Conservation (phyloP, 2,797 vertebrate species). For the Echiichthys vipera region DNA sequence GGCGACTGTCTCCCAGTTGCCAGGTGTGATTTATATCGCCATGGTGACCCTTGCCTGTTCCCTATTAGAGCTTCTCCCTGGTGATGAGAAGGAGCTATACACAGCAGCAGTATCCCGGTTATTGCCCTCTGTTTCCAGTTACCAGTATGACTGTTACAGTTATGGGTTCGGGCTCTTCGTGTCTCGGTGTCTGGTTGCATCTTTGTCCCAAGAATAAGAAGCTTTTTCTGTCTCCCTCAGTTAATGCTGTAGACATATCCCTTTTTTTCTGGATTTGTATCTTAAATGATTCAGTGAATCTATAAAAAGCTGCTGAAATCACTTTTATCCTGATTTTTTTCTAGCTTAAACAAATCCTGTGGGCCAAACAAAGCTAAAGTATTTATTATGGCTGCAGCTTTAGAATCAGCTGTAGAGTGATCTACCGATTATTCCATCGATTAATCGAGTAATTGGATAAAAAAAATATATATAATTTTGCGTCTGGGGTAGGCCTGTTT, state of each 20-base stretch:
- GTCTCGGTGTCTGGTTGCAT: slow-evolving; percentile 12
- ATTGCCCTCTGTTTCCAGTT: slow-evolving; percentile 47
- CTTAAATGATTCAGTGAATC: slow-evolving; percentile 7
- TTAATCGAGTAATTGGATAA: no score
- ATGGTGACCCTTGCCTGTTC: slow-evolving; percentile 79
- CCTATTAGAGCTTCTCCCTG: slow-evolving; percentile 69
- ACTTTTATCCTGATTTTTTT: slow-evolving; percentile 18
- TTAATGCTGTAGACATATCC: slow-evolving; percentile 4
- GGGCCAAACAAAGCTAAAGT: slow-evolving; percentile 37
- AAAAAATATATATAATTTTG: no score
- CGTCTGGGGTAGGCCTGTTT: no score
- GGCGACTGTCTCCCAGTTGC: slow-evolving; percentile 77
- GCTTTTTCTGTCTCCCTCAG: neutral
- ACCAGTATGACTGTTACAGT: slow-evolving; percentile 34
- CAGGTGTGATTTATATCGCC: slow-evolving; percentile 82
- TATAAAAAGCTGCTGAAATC: slow-evolving; percentile 14
- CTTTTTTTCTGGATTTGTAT: slow-evolving; percentile 5
- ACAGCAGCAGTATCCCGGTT: slow-evolving; percentile 54
- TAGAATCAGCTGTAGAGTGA: no score
- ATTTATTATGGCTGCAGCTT: no score
- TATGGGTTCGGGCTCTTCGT: slow-evolving; percentile 6
- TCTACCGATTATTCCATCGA: no score
- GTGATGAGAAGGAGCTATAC: slow-evolving; percentile 53
- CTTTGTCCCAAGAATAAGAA: slow-evolving; percentile 8
- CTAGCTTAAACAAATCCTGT: neutral